Evolutionary conservation across 1,140 invertebrate genomes (phyloP), one percentile per base, ranked within the genome.

Genomic region (Drosophila cardini): DNA sequence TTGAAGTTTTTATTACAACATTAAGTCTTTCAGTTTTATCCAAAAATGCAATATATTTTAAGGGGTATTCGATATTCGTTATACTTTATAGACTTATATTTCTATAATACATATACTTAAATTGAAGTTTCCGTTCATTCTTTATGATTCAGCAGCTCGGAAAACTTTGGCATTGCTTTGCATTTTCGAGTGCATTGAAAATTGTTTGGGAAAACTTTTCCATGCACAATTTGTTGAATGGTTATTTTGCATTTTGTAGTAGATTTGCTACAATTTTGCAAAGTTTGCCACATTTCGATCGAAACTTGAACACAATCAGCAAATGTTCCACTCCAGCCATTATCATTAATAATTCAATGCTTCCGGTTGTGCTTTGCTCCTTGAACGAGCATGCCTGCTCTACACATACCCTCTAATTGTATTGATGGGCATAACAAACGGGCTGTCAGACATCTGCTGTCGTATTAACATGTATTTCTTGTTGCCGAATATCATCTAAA

Each of bases 311-410:
- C 21, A 57, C 21, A 57, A 57, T 57, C 55, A 43, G 52, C 15
- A 55, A 55, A 55, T 55, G 55, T 43, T 56, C 21, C 38, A 18
- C 55, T 42, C 9, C 18, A 42, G 36, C 55, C 55, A 57, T 57
- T 55, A 55, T 36, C 52, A 55, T 55, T 55, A 55, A 55, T 55
- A 55, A 36, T 55, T 55, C 52, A 55, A 55, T 38, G 11, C 8
- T 55, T 52, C 26, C 8, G 11, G 34, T n/a, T 38, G 11, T 9
- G 26, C 13, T 32, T 13, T 11, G 11, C 50, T 52, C 30, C 38
- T 40, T 40, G 38, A 10, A 40, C 13, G 38, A 4, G 38, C 38
- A 13, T 18, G 5, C 9, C 16, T 10, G 5, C 7, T 0, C 48
- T 52, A 1, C 9, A 18, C 15, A 34, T 52, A 18, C 42, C 8